Evolutionary conservation across 2,888 invertebrate genomes (phyloP).

Genomic region (Endotricha flammealis): DNA sequence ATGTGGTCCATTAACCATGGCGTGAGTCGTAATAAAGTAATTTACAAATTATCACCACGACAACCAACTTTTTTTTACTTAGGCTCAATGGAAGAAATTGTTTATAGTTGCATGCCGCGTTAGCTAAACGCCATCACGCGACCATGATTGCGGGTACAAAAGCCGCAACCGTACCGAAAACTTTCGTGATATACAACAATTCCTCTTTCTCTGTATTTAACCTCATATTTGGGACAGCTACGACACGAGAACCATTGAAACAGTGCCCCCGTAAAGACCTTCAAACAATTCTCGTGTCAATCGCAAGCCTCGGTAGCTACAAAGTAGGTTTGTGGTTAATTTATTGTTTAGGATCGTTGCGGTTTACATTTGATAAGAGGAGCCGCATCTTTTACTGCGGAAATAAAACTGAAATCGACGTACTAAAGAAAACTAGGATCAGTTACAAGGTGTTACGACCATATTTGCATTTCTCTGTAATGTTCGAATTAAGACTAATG

Average conservation of each 20-base stretch:
- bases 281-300: neutral
- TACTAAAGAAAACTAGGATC: no score
- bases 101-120: conserved; percentile 10
- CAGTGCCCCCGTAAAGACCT: neutral
- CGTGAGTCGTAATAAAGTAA: conserved; percentile 13
- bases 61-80: conserved; percentile 14
- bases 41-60: conserved; percentile 12
- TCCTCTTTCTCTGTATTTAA: conserved; percentile 8
- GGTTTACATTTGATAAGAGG: neutral
- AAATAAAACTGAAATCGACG: no score
- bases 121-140: conserved; percentile 19
- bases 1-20: conserved; percentile 6
- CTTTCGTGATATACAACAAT: conserved; percentile 20
- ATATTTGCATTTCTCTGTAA: no score
- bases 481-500: no score
- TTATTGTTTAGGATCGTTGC: conserved; percentile 2
- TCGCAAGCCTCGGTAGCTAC: neutral
- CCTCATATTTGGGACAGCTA: conserved; percentile 10
- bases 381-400: neutral
- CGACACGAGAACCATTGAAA: conserved; percentile 6
- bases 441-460: no score
- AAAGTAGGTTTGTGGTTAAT: conserved; percentile 1
- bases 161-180: conserved; percentile 17
- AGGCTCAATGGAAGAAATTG: conserved; percentile 16
- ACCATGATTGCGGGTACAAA: conserved; percentile 20